Evolutionary conservation across 2,113 vertebrate species (phyloP).

Genomic region (Cyphomyrus plagiostoma): DNA sequence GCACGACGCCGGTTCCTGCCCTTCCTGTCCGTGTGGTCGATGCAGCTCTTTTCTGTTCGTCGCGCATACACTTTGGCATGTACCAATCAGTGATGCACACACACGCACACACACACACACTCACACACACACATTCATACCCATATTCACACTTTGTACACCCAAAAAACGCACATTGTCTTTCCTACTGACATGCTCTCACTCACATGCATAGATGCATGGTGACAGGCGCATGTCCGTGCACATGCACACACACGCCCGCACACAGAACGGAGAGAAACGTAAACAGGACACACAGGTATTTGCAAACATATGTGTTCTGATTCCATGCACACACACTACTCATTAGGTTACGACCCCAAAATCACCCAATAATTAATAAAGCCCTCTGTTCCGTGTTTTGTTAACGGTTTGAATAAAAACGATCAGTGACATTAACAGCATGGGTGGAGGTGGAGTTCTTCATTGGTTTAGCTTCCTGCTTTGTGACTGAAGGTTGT

Average conservation of each 20-base stretch:
- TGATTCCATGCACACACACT: not conserved
- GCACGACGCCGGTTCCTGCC: conserved; percentile 24
- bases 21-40: conserved; percentile 55
- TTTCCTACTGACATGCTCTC: not conserved
- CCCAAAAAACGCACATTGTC: not conserved
- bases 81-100: not conserved
- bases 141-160: not conserved
- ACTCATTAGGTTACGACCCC: not conserved
- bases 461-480: not conserved
- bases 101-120: not conserved
- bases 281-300: not conserved
- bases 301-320: not conserved
- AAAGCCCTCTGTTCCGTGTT: not conserved
- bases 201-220: not conserved
- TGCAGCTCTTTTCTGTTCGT: not conserved
- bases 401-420: not conserved
- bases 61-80: not conserved
- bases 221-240: not conserved
- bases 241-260: conserved; percentile 7
- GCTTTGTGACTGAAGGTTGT: not conserved
- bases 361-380: not conserved
- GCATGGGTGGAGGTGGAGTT: not conserved
- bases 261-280: not conserved
- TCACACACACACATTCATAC: not conserved
- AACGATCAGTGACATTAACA: not conserved